These are phyloP conservation scores for Psylliodes chrysocephalus DNA, from an alignment of 2,888 invertebrate species.

Conservation along the genomic window DNA sequence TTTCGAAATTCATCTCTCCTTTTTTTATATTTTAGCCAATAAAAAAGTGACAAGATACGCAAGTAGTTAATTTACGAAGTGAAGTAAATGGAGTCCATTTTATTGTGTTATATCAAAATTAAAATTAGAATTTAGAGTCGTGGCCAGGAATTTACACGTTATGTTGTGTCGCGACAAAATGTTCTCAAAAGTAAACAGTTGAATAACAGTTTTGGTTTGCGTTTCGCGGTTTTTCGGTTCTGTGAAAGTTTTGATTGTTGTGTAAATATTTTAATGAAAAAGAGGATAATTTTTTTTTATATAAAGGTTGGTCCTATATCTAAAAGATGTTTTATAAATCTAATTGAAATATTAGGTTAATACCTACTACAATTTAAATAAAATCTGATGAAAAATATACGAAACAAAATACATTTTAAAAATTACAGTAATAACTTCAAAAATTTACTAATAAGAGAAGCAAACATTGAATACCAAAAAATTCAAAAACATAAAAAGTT, in stretches of 20 bases:
- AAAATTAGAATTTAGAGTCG: slow-evolving; percentile 20
- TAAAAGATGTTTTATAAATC: too few species aligned
- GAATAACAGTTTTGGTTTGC: slow-evolving; percentile 11
- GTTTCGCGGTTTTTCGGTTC: not conserved
- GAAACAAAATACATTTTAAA: too few species aligned
- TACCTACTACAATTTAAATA: too few species aligned
- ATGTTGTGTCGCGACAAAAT: slow-evolving; percentile 27
- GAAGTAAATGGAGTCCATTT: slow-evolving; percentile 1
- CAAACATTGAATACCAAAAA: too few species aligned
- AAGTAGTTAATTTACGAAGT: not conserved
- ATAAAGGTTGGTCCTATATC: too few species aligned
- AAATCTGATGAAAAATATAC: too few species aligned
- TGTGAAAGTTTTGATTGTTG: slow-evolving; percentile 2
- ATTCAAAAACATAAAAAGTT: too few species aligned
- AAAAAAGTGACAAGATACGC: not conserved
- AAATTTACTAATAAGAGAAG: too few species aligned
- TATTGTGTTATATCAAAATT: slow-evolving; percentile 19
- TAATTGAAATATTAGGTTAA: too few species aligned
- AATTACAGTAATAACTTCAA: too few species aligned
- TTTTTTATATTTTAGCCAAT: not conserved
- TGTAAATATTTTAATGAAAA: not conserved
- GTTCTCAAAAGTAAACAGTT: slow-evolving; percentile 23
- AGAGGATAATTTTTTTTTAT: too few species aligned
- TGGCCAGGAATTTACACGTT: slow-evolving; percentile 18
- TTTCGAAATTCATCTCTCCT: not conserved